phyloP scores from a whole-genome alignment of 2,113 vertebrate species.

The Pithys albifrons region DNA sequence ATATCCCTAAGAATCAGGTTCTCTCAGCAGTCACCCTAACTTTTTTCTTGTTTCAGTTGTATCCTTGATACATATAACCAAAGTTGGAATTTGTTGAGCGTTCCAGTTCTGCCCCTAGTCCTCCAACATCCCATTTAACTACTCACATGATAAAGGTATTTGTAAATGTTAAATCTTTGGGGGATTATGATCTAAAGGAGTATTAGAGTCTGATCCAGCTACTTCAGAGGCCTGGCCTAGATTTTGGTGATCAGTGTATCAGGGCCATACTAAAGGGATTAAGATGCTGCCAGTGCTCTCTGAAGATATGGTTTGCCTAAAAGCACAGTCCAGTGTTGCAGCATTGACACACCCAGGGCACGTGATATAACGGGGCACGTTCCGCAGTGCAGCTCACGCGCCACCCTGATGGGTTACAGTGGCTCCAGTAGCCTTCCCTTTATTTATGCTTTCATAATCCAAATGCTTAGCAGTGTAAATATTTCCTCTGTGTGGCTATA shows the following conservation, averaged over 20 bases:
- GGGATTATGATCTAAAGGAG: constrained; percentile 47
- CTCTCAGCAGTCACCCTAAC: neutral
- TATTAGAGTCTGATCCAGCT: constrained; percentile 46
- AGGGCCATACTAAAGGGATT: constrained; percentile 27
- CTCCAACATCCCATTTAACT: constrained; percentile 13
- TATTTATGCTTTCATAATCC: constrained; percentile 1
- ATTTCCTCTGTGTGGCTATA: neutral
- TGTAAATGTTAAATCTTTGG: constrained; percentile 40
- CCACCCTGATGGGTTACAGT: neutral
- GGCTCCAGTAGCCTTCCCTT: constrained; percentile 15
- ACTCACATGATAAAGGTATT: constrained; percentile 53
- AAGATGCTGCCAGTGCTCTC: neutral
- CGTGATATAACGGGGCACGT: accelerated
- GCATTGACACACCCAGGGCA: neutral
- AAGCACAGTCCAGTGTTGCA: neutral
- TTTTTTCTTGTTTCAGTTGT: neutral
- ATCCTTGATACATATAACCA: neutral
- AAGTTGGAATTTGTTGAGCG: neutral
- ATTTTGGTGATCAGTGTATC: constrained; percentile 18
- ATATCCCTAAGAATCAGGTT: neutral
- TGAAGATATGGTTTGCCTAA: neutral
- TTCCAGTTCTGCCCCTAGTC: neutral
- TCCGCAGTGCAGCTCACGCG: neutral
- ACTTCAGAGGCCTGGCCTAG: constrained; percentile 52
- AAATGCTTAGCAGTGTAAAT: constrained; percentile 16